These are phyloP conservation scores for Cephonodes hylas DNA, from an alignment of 2,888 invertebrate genomes.

Conservation along the genomic window DNA sequence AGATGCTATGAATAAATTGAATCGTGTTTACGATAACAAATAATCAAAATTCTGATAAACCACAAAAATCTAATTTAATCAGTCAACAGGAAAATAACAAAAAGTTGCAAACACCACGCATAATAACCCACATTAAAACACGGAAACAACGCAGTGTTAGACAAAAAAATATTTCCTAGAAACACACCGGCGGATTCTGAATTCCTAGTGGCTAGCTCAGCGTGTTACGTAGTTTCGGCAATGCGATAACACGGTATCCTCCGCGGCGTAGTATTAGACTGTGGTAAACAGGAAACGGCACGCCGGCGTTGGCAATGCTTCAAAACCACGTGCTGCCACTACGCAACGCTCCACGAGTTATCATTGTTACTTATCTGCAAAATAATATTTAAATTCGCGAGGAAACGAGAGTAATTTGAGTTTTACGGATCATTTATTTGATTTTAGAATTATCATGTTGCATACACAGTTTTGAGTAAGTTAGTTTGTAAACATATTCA, in stretches of 20 bases:
- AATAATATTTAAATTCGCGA: background rate
- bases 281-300: slow-evolving; percentile 72
- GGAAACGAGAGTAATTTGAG: background rate
- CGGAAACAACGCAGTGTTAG: background rate
- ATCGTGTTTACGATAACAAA: too few species aligned
- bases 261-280: slow-evolving; percentile 29
- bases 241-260: background rate
- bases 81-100: too few species aligned
- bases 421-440: too few species aligned
- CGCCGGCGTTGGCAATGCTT: slow-evolving; percentile 68
- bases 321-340: slow-evolving; percentile 58
- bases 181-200: background rate
- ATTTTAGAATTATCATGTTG: too few species aligned
- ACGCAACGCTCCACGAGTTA: slow-evolving; percentile 8
- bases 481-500: too few species aligned
- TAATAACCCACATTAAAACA: background rate
- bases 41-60: too few species aligned
- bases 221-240: slow-evolving; percentile 26
- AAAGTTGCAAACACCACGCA: background rate
- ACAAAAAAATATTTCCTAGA: slow-evolving; percentile 3
- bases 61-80: too few species aligned
- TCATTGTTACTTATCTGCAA: background rate
- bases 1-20: too few species aligned
- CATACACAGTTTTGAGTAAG: too few species aligned
- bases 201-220: slow-evolving; percentile 31